Evolutionary conservation across 2,888 invertebrate genomes (phyloP).

Genomic region (Nomada flava): DNA sequence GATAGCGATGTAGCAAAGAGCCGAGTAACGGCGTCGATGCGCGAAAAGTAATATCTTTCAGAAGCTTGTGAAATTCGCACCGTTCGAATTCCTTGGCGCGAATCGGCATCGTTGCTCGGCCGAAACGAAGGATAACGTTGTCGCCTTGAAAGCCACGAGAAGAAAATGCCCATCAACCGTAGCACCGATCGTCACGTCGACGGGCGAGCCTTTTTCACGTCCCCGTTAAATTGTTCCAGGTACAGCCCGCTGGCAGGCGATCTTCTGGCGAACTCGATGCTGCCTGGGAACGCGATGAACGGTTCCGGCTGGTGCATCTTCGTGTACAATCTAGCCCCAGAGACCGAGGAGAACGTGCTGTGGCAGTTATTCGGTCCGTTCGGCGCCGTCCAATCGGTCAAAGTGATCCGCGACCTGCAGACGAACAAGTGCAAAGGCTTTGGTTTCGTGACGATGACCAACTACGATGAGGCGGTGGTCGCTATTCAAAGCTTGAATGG

Average conservation of each 20-base stretch:
- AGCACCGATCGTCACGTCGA: neutral
- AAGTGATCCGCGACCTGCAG: constrained; percentile 95
- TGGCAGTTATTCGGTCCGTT: constrained; percentile 99
- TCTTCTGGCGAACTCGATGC: constrained; percentile 89
- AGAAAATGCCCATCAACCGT: neutral
- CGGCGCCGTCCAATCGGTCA: constrained; percentile 96
- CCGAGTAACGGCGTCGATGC: neutral
- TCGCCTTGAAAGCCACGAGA: neutral
- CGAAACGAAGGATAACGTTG: constrained; percentile 6
- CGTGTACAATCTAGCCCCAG: constrained; percentile 97
- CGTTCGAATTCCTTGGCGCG: too few species aligned
- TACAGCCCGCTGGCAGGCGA: constrained; percentile 96
- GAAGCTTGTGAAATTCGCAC: neutral
- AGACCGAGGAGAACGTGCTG: constrained; percentile 97
- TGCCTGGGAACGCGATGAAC: constrained; percentile 89
- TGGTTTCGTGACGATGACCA: constrained; percentile 97
- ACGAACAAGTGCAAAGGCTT: constrained; percentile 98
- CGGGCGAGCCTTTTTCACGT: constrained; percentile 45
- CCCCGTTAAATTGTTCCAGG: constrained; percentile 83
- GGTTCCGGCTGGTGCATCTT: constrained; percentile 96
- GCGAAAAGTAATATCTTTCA: too few species aligned
- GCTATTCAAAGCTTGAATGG: constrained; percentile 97
- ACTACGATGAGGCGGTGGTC: constrained; percentile 96
- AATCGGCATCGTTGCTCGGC: neutral
- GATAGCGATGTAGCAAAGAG: neutral